Evolutionary conservation across 2,888 invertebrate species (phyloP).

Genomic region (Pandemis heparana): DNA sequence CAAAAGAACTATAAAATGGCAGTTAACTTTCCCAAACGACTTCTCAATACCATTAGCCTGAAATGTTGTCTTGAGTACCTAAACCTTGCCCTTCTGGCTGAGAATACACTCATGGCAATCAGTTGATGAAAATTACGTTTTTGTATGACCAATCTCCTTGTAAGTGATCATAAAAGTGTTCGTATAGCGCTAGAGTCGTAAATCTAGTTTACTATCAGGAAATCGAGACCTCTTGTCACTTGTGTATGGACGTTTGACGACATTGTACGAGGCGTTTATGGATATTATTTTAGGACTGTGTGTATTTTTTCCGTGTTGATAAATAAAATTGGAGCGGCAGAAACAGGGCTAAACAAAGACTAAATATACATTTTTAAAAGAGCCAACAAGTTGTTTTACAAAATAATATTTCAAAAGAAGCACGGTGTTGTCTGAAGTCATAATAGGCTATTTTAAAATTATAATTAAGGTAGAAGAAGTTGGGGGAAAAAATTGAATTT

Average conservation of each 20-base stretch:
- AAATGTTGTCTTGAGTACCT: constrained; percentile 56
- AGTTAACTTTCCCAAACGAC: constrained; percentile 68
- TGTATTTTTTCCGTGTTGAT: constrained; percentile 2
- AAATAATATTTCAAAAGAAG: too few species aligned
- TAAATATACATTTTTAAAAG: not conserved
- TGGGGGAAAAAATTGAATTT: too few species aligned
- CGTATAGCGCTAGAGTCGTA: constrained; percentile 32
- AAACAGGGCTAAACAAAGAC: not conserved
- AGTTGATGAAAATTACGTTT: constrained; percentile 41
- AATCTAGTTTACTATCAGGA: constrained; percentile 43
- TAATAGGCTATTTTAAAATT: too few species aligned
- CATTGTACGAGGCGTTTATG: constrained; percentile 39
- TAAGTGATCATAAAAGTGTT: constrained; percentile 40
- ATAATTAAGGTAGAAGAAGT: too few species aligned
- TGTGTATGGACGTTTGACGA: constrained; percentile 44
- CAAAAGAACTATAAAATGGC: constrained; percentile 75
- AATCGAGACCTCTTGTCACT: constrained; percentile 52
- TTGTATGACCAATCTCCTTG: constrained; percentile 32
- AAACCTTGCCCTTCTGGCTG: constrained; percentile 19
- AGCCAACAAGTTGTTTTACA: not conserved
- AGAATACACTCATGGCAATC: constrained; percentile 19
- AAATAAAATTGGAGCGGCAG: not conserved
- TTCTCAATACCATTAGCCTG: constrained; percentile 71
- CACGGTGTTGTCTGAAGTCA: too few species aligned
- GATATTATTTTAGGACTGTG: constrained; percentile 21